A percentile compares a stretch with the other conserved stretches of the same genome.
These are phyloP conservation scores for Clarias laeviceps DNA, from an alignment of 2,797 vertebrate species.

Conservation along the genomic window DNA sequence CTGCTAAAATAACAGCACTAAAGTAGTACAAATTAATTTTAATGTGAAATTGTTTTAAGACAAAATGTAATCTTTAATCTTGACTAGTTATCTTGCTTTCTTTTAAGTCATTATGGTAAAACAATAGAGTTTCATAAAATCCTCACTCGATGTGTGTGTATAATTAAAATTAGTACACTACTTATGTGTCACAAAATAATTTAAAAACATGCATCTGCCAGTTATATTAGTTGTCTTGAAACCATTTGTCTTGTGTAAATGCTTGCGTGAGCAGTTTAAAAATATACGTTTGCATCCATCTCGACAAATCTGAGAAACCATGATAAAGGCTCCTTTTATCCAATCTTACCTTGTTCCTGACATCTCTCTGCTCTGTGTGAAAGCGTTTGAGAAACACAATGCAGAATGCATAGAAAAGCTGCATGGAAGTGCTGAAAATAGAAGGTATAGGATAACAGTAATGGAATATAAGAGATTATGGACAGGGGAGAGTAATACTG, in stretches of 20 bases:
- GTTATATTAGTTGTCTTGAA: neutral
- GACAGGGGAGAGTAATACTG: neutral
- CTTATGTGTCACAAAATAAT: too few species aligned
- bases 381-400: too few species aligned
- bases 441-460: neutral
- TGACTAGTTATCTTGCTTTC: too few species aligned
- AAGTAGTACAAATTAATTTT: too few species aligned
- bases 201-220: neutral
- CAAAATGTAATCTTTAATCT: too few species aligned
- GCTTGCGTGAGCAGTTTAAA: neutral
- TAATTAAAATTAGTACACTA: neutral
- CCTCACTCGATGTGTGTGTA: neutral
- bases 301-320: neutral
- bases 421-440: neutral
- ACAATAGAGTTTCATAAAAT: neutral
- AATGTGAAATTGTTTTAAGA: too few species aligned
- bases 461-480: neutral
- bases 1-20: too few species aligned
- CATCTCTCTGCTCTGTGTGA: neutral
- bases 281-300: neutral
- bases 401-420: neutral
- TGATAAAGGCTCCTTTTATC: neutral
- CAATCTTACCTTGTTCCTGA: neutral
- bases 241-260: neutral
- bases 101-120: neutral